Evolutionary conservation across 1,140 invertebrate species (phyloP).

Genomic region (Plectrocnemia conspersa): DNA sequence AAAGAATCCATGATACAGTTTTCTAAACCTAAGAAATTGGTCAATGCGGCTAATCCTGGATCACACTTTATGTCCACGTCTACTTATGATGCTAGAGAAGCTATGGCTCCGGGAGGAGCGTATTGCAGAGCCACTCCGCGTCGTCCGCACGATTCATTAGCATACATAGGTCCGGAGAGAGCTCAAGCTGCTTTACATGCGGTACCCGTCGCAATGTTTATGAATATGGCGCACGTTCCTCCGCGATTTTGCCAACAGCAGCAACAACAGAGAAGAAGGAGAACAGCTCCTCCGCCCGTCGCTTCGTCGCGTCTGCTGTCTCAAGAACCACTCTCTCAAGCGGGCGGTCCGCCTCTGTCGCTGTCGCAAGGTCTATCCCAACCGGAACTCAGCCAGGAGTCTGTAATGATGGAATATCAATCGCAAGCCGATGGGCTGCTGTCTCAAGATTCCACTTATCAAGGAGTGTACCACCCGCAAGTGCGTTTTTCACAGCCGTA

Average conservation of each 20-base stretch:
- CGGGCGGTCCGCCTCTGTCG: conserved; percentile 58
- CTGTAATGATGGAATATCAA: conserved; percentile 82
- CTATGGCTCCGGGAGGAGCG: conserved; percentile 74
- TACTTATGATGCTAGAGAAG: conserved; percentile 88
- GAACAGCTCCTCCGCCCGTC: conserved; percentile 19
- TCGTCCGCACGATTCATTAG: conserved; percentile 77
- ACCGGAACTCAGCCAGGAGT: conserved; percentile 82
- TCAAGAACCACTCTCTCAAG: conserved; percentile 60
- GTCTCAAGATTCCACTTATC: conserved; percentile 92
- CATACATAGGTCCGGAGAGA: conserved; percentile 85
- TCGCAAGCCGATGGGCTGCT: conserved; percentile 91
- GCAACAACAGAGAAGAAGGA: conserved; percentile 53
- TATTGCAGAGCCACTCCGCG: conserved; percentile 54
- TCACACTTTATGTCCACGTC: conserved; percentile 96
- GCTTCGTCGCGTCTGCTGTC: conserved; percentile 40
- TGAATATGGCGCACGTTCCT: conserved; percentile 88
- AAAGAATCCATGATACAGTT: conserved; percentile 97
- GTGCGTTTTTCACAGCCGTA: conserved; percentile 58
- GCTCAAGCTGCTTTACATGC: conserved; percentile 72
- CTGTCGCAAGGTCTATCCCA: conserved; percentile 76
- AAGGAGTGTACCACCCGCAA: conserved; percentile 63
- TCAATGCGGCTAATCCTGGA: conserved; percentile 91
- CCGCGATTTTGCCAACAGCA: conserved; percentile 83
- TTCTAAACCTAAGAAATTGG: conserved; percentile 92
- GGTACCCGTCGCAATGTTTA: conserved; percentile 92